phyloP scores from a whole-genome alignment of 2,113 vertebrate genomes.

The Phoenicopterus ruber region DNA sequence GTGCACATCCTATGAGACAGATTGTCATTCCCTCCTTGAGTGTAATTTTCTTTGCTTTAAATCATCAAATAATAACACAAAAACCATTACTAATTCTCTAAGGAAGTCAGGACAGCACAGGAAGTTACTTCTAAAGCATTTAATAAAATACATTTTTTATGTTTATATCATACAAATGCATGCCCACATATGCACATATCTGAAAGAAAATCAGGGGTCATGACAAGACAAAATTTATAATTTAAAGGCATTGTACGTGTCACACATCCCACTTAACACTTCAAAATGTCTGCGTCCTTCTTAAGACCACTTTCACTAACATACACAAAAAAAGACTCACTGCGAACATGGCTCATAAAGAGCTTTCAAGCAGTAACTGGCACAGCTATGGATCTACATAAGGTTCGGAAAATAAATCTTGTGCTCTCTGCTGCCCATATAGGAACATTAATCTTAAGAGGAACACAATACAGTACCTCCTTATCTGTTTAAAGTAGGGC shows the following conservation, averaged over 20 bases:
- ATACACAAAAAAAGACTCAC: background rate
- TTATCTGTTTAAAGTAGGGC: constrained; percentile 68
- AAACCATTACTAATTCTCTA: constrained; percentile 19
- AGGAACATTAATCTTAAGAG: constrained; percentile 64
- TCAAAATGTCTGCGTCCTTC: background rate
- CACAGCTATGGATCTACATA: constrained; percentile 64
- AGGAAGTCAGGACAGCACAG: background rate
- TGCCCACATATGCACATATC: background rate
- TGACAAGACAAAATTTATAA: background rate
- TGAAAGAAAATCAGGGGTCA: background rate
- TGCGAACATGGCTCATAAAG: background rate
- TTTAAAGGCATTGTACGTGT: background rate
- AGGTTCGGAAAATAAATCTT: constrained; percentile 69
- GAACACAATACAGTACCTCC: constrained; percentile 15
- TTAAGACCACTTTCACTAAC: constrained; percentile 8
- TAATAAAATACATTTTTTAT: background rate
- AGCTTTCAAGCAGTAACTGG: constrained; percentile 57
- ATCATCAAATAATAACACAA: background rate
- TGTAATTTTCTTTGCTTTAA: constrained; percentile 23
- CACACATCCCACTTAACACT: background rate
- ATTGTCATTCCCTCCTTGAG: background rate
- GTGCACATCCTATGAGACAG: background rate
- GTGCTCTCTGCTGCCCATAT: constrained; percentile 14
- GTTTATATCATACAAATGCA: background rate
- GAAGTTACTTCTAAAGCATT: constrained; percentile 1